Base-by-base conservation (phyloP, 2,888 invertebrate genomes). In the Sarcophaga variegata region DNA sequence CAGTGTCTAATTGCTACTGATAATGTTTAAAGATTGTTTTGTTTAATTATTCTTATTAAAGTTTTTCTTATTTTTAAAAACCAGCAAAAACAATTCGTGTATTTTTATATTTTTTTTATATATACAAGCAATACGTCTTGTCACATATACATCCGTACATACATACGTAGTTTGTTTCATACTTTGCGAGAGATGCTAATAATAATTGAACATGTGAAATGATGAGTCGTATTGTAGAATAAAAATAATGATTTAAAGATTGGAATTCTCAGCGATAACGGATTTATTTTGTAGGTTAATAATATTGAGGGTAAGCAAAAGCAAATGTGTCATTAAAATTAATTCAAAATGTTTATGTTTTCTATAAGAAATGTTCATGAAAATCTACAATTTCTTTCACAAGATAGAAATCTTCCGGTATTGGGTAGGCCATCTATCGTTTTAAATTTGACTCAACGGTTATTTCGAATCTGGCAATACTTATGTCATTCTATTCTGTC, bases 41-140 rank as follows among this genome's bases (percentile, higher is more conserved):
- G 60, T 81, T 49, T 87, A 78, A 87, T 78, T 83, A 81, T 75
- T 87, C 70, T 81, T 83, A 78, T 86, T 83, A 67, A 54, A 60
- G 60, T 49, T 27, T 67, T 67, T 66, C 63, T 74, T 72, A 20
- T 86, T 22, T 45, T 54, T 63, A 25, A 17, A 54, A 2, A 37
- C 37, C 37, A 10, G 8, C 10, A 3, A 37, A 37, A 37, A 37
- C 37, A 3, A 27, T 4, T 3, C 8, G 37, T 75, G 63, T 47
- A 45, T 45, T 77, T 81, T 81, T 63, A 27, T 62, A 27, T 37
- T 37, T 62, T 37, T 37, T 62, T 62, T 17, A n/a, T 72, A 17
- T 12, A 27, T 17, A n/a, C 47, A 14, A 14, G 14, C 14, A 62
- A 62, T 60, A 70, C 78, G 45, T 60, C 45, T 22, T 78, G n/a